Conservation (phyloP, 2,888 invertebrate genomes). For the Acrobasis repandana region DNA sequence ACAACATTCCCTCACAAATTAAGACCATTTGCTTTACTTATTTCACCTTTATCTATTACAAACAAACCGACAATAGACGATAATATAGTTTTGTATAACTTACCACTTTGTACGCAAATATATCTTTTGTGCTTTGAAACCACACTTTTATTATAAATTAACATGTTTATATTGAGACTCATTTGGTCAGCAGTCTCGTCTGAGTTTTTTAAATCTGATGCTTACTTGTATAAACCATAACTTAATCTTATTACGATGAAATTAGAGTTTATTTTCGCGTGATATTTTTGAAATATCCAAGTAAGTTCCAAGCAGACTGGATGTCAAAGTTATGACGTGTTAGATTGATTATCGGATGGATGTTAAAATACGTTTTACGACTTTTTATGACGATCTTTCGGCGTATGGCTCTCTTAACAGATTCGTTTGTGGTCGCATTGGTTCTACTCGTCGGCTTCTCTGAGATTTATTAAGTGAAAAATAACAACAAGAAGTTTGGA, state of each 20-base stretch:
- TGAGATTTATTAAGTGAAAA: slow-evolving; percentile 33
- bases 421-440: slow-evolving; percentile 64
- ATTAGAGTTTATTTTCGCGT: slow-evolving; percentile 42
- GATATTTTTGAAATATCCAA: slow-evolving; percentile 39
- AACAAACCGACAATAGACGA: slow-evolving; percentile 52
- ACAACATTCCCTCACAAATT: neutral
- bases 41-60: slow-evolving; percentile 47
- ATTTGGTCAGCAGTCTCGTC: slow-evolving; percentile 68
- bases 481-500: slow-evolving; percentile 21
- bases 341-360: slow-evolving; percentile 84
- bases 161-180: slow-evolving; percentile 79
- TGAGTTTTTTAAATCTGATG: slow-evolving; percentile 57
- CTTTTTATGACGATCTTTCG: slow-evolving; percentile 77
- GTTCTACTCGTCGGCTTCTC: slow-evolving; percentile 37
- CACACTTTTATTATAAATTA: slow-evolving; percentile 77
- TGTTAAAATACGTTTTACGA: slow-evolving; percentile 83
- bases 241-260: slow-evolving; percentile 35
- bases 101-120: slow-evolving; percentile 75
- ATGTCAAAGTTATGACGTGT: slow-evolving; percentile 84
- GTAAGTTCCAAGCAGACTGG: slow-evolving; percentile 71
- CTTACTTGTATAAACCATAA: slow-evolving; percentile 30
- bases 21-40: slow-evolving; percentile 31
- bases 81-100: slow-evolving; percentile 59
- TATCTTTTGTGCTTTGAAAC: slow-evolving; percentile 56
- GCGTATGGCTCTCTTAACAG: slow-evolving; percentile 69